Evolutionary conservation across 2,888 invertebrate genomes (phyloP), one percentile per base, ranked within the genome.

Genomic region (Lithophane semibrunnea): DNA sequence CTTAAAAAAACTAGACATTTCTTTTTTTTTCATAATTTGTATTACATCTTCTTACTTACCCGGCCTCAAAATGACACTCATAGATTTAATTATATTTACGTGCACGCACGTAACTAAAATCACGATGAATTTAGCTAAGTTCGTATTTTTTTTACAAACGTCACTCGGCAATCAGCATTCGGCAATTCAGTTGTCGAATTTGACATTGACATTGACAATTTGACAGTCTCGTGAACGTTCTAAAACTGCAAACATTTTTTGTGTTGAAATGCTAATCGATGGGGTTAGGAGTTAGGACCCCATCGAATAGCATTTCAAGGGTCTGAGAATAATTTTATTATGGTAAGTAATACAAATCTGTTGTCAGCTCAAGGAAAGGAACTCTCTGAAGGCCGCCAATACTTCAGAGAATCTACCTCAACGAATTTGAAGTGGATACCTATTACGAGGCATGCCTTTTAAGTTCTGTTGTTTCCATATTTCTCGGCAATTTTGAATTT

Each of bases 11-110:
- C 52, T 47, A 60, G 5, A 74, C 63, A 16, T 66, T 63, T 42
- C 12, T 16, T 54, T 75, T 29, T 29, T 18, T 58, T 68, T 63
- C 5, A 13, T 29, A 49, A 1, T 54, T 61, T 52, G 18, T 54
- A 56, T 67, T 52, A 21, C 72, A 24, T 71, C 24, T 72, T 16
- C 13, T 8, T 12, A 73, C 83, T 82, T 85, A 90, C 90, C 82
- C 71, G 86, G 70, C 37, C 85, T 87, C 52, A 89, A 77, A 86
- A 82, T 80, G 24, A 70, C 70, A 84, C 65, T 88, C 85, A 89
- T 89, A 81, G 74, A 82, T 75, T 72, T 37, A 60, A 79, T 66
- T 61, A 71, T 54, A 21, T 29, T 29, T 29, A 29, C 29, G 29
- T 0, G 0, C 29, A 29, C 29, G 10, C 52, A 58, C 44, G 56